These are phyloP conservation scores for Dioctria rufipes DNA, from an alignment of 2,888 invertebrate species.

Conservation along the genomic window DNA sequence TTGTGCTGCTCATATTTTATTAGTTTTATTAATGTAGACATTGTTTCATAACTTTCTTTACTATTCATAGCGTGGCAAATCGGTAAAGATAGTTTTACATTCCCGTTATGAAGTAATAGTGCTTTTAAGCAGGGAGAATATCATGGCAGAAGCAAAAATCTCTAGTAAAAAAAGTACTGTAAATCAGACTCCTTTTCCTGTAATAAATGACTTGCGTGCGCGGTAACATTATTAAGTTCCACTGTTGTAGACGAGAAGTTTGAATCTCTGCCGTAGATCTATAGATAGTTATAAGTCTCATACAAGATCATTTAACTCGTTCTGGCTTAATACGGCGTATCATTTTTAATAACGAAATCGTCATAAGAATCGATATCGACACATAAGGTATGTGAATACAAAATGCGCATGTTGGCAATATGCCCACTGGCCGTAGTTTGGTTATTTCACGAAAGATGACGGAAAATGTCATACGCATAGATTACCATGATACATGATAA, in stretches of 20 bases:
- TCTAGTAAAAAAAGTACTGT: too few species aligned
- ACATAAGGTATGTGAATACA: too few species aligned
- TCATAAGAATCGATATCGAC: background rate
- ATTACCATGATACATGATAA: too few species aligned
- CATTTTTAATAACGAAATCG: background rate
- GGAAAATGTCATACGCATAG: too few species aligned
- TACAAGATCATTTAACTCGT: background rate
- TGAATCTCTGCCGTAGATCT: background rate
- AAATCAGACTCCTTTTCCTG: background rate
- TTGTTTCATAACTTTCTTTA: background rate
- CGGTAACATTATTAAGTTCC: background rate
- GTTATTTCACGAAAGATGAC: too few species aligned
- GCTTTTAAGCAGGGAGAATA: background rate
- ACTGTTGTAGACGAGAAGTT: background rate
- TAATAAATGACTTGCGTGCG: background rate
- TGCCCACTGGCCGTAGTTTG: too few species aligned
- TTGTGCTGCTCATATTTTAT: slow-evolving; percentile 20
- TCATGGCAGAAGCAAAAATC: too few species aligned
- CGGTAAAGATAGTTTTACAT: background rate
- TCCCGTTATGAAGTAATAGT: background rate
- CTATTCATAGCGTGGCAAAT: background rate
- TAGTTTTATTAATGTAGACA: background rate
- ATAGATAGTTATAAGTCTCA: background rate
- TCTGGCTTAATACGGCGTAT: background rate
- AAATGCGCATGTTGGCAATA: too few species aligned